phyloP scores from a whole-genome alignment of 2,113 vertebrate species.

The Isurus oxyrinchus region DNA sequence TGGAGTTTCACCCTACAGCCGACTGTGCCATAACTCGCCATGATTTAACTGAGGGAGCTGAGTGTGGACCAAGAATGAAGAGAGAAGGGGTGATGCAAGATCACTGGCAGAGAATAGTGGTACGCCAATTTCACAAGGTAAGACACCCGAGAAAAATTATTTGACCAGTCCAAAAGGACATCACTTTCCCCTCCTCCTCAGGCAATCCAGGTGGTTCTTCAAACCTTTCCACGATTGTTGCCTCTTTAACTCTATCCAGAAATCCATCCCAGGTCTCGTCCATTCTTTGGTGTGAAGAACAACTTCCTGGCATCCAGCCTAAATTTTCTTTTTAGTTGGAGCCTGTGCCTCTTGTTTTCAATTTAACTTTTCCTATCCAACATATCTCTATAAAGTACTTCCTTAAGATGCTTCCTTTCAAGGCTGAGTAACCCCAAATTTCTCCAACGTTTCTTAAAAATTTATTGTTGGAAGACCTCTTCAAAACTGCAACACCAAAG shows the following conservation, averaged over 20 bases:
- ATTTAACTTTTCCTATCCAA: not conserved
- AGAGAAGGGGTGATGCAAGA: not conserved
- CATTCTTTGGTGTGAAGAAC: too few species aligned
- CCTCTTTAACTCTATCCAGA: not conserved
- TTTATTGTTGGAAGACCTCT: not conserved
- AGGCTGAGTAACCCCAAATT: not conserved
- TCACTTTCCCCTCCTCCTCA: not conserved
- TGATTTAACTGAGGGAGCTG: too few species aligned
- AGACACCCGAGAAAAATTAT: not conserved
- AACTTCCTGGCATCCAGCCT: not conserved
- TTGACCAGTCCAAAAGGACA: not conserved
- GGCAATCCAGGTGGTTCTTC: not conserved
- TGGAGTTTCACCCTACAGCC: not conserved
- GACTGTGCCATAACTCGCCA: not conserved
- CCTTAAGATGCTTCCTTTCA: not conserved
- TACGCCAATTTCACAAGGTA: not conserved
- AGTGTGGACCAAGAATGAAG: not conserved
- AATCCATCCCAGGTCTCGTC: not conserved
- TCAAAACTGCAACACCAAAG: not conserved
- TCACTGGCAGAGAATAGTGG: not conserved
- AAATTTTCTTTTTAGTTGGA: not conserved
- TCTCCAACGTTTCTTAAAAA: not conserved
- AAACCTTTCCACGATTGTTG: not conserved
- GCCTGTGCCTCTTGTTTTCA: not conserved
- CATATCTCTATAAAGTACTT: too few species aligned